Conservation (phyloP, 2,888 invertebrate genomes). For the Syrista parreyssii region DNA sequence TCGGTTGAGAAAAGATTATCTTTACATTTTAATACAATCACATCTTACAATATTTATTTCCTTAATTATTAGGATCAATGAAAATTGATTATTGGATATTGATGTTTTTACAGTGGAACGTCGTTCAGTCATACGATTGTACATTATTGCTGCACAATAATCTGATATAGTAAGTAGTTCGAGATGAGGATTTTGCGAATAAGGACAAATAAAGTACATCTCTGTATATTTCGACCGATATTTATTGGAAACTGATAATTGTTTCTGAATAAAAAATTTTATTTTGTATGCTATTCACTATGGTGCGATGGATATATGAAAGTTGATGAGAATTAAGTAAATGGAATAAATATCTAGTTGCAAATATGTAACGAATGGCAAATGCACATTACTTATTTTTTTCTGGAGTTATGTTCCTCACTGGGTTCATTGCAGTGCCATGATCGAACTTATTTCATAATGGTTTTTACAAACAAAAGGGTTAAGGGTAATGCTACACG, state of each 20-base stretch:
- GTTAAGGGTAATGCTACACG: not conserved
- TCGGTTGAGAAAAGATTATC: not conserved
- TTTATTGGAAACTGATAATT: not conserved
- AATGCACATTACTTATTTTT: not conserved
- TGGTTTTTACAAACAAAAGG: not conserved
- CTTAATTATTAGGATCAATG: not conserved
- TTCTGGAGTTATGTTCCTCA: not conserved
- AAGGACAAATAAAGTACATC: not conserved
- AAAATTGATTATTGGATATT: not conserved
- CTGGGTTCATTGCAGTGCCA: not conserved
- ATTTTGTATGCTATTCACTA: not conserved
- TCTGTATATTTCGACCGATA: not conserved
- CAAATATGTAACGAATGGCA: not conserved
- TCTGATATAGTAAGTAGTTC: not conserved
- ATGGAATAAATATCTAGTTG: not conserved
- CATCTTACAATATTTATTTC: not conserved
- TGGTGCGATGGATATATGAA: not conserved
- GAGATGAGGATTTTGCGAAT: not conserved
- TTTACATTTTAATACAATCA: not conserved
- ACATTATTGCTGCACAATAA: not conserved
- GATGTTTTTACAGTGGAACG: not conserved
- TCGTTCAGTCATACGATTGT: not conserved
- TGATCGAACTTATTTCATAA: not conserved
- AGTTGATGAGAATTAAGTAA: not conserved
- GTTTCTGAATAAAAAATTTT: not conserved